A percentile compares a stretch with the other conserved stretches of the same genome.
These are phyloP conservation scores for Xiphophorus hellerii DNA, from an alignment of 2,113 vertebrate genomes.

Conservation along the genomic window DNA sequence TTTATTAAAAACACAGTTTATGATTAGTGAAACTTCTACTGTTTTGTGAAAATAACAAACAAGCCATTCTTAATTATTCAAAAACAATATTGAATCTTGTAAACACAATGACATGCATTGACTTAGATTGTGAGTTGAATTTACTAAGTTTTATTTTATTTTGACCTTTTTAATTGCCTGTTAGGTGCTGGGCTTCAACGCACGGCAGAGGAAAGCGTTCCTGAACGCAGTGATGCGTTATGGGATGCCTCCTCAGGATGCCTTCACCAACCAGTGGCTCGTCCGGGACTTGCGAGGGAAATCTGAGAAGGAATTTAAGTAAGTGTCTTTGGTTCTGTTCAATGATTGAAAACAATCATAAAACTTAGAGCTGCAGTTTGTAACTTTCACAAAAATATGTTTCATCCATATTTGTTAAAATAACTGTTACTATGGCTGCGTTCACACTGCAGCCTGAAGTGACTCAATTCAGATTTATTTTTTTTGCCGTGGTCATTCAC, in stretches of 20 bases:
- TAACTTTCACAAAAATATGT: no score
- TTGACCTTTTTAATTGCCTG: background rate
- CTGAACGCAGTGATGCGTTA: slow-evolving; percentile 99
- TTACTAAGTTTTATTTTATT: background rate
- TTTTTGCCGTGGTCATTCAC: no score
- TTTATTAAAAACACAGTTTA: no score
- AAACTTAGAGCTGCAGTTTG: no score
- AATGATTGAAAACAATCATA: no score
- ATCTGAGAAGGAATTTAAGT: slow-evolving; percentile 99
- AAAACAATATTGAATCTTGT: background rate
- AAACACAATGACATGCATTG: background rate
- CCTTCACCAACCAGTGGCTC: slow-evolving; percentile 98
- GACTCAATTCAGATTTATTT: no score
- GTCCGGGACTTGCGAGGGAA: slow-evolving; percentile 96
- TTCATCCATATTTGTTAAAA: no score
- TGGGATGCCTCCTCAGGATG: slow-evolving; percentile 98
- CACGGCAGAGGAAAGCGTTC: slow-evolving; percentile 97
- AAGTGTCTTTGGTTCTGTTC: slow-evolving; percentile 61
- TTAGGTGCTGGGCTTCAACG: slow-evolving; percentile 96
- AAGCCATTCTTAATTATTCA: no score
- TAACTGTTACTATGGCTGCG: no score
- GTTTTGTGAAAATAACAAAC: no score
- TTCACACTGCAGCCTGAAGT: no score
- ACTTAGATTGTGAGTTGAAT: background rate
- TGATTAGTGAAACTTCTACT: no score